Conservation (phyloP, 37 sponge, comb jelly and placozoan species). For the Halisarca cf. caerulea region DNA sequence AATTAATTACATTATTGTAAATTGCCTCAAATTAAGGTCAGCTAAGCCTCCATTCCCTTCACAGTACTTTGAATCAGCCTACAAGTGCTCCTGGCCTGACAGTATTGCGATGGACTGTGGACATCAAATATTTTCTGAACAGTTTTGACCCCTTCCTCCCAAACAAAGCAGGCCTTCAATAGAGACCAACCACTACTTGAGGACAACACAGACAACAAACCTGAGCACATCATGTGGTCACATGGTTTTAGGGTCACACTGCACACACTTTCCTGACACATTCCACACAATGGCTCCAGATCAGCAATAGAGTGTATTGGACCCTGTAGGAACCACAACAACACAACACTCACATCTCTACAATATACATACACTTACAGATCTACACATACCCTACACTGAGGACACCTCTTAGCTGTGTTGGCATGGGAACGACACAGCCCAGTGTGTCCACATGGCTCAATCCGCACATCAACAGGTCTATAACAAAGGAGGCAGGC, state of each 20-base stretch:
- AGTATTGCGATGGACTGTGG: too few relatives aligned
- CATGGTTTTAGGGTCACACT: slow-evolving; percentile 78
- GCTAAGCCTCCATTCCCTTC: too few relatives aligned
- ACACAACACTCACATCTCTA: neutral
- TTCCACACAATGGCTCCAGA: slow-evolving; percentile 45
- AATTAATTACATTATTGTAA: too few relatives aligned
- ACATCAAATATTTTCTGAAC: too few relatives aligned
- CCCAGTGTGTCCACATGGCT: slow-evolving; percentile 76
- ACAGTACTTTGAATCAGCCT: too few relatives aligned
- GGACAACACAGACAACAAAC: slow-evolving; percentile 39
- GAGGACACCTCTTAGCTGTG: slow-evolving; percentile 79
- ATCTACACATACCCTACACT: slow-evolving; percentile 50
- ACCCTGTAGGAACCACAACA: slow-evolving; percentile 9
- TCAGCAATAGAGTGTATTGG: slow-evolving; percentile 31
- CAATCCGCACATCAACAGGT: slow-evolving; percentile 59
- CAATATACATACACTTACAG: neutral
- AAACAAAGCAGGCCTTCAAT: too few relatives aligned
- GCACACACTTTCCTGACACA: slow-evolving; percentile 65
- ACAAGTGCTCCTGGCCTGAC: too few relatives aligned
- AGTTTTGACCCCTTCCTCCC: too few relatives aligned
- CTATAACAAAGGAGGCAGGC: slow-evolving; percentile 68
- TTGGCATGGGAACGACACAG: slow-evolving; percentile 65
- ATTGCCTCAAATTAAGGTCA: too few relatives aligned
- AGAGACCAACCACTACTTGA: too few relatives aligned
- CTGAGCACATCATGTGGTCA: slow-evolving; percentile 75